Evolutionary conservation across 1,140 invertebrate species (phyloP).

Genomic region (Hycleus cichorii): DNA sequence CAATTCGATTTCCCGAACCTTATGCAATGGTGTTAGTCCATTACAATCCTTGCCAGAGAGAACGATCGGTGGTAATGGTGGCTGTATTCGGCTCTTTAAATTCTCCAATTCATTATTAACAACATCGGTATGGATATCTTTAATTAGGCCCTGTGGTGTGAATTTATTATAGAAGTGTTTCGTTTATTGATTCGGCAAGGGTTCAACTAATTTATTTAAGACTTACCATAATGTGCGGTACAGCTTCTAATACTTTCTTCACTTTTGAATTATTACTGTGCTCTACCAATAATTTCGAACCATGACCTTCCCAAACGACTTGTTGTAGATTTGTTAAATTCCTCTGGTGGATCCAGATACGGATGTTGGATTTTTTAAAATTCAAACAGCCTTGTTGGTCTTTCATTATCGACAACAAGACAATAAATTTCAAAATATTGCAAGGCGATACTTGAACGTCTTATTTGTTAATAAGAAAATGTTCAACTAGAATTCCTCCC

Average conservation of each 20-base stretch:
- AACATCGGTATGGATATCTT: slow-evolving; percentile 69
- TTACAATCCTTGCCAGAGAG: slow-evolving; percentile 72
- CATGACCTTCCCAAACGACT: slow-evolving; percentile 82
- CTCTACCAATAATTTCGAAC: slow-evolving; percentile 68
- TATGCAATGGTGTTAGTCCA: slow-evolving; percentile 73
- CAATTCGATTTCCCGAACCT: slow-evolving; percentile 46
- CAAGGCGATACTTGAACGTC: neutral
- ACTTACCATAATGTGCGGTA: slow-evolving; percentile 80
- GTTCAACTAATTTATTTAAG: neutral
- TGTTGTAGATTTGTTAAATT: slow-evolving; percentile 74
- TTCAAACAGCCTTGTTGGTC: slow-evolving; percentile 48
- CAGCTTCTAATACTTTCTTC: slow-evolving; percentile 72
- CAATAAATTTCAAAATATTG: neutral
- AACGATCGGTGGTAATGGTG: slow-evolving; percentile 63
- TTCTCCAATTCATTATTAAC: slow-evolving; percentile 67
- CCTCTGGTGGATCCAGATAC: slow-evolving; percentile 87
- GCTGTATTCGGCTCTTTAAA: slow-evolving; percentile 56
- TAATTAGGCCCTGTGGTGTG: slow-evolving; percentile 61
- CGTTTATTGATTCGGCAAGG: neutral
- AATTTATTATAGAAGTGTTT: neutral
- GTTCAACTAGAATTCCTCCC: neutral
- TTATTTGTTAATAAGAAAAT: neutral
- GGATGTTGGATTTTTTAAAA: slow-evolving; percentile 76
- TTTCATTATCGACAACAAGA: neutral
- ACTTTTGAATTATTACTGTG: slow-evolving; percentile 75